Percentiles rank a stretch among this genome's conserved stretches.
Evolutionary conservation across 2,888 invertebrate species (phyloP).

Genomic region (Cactoblastis cactorum): DNA sequence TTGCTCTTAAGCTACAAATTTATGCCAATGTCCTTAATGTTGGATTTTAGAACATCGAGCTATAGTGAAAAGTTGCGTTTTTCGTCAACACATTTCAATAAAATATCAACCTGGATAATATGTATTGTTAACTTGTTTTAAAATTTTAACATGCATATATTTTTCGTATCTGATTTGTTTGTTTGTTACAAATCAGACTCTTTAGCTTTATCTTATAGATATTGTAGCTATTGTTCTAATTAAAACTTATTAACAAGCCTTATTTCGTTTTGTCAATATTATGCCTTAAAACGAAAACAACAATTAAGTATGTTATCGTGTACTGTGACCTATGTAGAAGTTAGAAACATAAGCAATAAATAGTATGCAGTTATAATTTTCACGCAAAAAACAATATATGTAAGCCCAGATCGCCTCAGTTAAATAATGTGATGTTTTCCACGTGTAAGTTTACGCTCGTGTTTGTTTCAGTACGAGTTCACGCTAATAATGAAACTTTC

Average conservation of each 20-base stretch:
- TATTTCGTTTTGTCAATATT: not conserved
- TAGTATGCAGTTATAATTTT: not conserved
- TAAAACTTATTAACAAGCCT: not conserved
- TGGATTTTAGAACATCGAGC: too few relatives aligned
- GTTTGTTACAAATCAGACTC: not conserved
- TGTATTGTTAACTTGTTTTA: too few relatives aligned
- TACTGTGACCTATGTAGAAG: not conserved
- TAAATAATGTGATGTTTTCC: slow-evolving; percentile 34
- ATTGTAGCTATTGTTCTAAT: not conserved
- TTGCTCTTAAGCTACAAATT: too few relatives aligned
- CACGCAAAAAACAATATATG: not conserved
- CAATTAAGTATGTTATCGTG: not conserved
- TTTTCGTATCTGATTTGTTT: not conserved
- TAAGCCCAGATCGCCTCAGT: slow-evolving; percentile 25
- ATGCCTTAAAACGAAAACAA: not conserved
- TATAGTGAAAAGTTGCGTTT: too few relatives aligned
- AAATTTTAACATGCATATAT: too few relatives aligned
- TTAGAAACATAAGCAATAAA: slow-evolving; percentile 4
- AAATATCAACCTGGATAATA: too few relatives aligned
- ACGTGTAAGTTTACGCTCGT: slow-evolving; percentile 43
- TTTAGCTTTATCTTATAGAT: not conserved
- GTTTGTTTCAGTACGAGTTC: slow-evolving; percentile 47
- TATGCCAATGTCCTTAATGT: too few relatives aligned
- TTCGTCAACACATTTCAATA: too few relatives aligned
- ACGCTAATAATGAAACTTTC: slow-evolving; percentile 57